phyloP scores from a whole-genome alignment of 2,888 invertebrate species.

The Cataglyphis albicans region DNA sequence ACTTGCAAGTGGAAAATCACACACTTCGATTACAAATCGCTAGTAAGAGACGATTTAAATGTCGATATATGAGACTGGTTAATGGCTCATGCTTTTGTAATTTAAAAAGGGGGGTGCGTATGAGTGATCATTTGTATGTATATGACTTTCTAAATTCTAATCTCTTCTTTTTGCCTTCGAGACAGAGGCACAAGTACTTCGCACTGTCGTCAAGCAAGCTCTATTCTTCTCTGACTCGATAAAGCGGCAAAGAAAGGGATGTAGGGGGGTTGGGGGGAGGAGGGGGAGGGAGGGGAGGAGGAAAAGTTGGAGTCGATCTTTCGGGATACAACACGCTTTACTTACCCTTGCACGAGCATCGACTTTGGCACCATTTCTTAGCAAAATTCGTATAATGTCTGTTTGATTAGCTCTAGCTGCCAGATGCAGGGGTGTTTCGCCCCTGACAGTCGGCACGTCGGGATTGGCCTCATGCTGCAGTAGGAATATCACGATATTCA shows the following conservation, averaged over 20 bases:
- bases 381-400: slow-evolving; percentile 97
- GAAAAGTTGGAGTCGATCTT: not conserved
- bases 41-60: slow-evolving; percentile 14
- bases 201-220: slow-evolving; percentile 31
- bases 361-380: slow-evolving; percentile 96
- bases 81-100: slow-evolving; percentile 71
- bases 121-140: slow-evolving; percentile 58
- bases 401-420: slow-evolving; percentile 99
- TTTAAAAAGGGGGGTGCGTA: slow-evolving; percentile 39
- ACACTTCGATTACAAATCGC: slow-evolving; percentile 22
- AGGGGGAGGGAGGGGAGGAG: not conserved
- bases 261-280: too few species aligned
- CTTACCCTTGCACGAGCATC: slow-evolving; percentile 90
- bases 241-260: slow-evolving; percentile 29
- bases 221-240: slow-evolving; percentile 24
- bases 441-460: slow-evolving; percentile 97
- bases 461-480: slow-evolving; percentile 97
- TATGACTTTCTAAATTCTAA: slow-evolving; percentile 34
- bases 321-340: slow-evolving; percentile 64
- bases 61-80: slow-evolving; percentile 74
- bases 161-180: not conserved
- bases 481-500: slow-evolving; percentile 99
- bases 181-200: not conserved
- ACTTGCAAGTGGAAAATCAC: slow-evolving; percentile 42
- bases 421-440: slow-evolving; percentile 98